A percentile compares a stretch with the other conserved stretches of the same genome.
phyloP scores from a whole-genome alignment of 2,888 invertebrate genomes.

The Netelia melanura region DNA sequence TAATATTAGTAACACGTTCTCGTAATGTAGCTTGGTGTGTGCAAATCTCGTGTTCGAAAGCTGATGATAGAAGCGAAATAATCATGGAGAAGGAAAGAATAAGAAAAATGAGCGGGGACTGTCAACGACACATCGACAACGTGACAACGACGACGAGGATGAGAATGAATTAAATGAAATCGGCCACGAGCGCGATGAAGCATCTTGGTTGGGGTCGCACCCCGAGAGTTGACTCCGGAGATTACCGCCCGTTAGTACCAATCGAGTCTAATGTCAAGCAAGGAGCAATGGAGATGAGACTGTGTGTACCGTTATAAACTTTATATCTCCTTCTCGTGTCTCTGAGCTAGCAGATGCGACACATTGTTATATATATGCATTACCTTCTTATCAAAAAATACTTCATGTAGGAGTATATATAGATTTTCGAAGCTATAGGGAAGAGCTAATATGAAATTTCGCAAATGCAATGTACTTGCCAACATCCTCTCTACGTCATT shows the following conservation, averaged over 20 bases:
- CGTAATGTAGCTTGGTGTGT: neutral
- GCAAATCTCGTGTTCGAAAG: neutral
- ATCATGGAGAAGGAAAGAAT: neutral
- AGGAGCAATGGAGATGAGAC: neutral
- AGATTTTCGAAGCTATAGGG: too few relatives aligned
- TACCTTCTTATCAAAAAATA: constrained; percentile 32
- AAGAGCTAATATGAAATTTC: neutral
- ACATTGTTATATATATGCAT: neutral
- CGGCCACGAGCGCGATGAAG: neutral
- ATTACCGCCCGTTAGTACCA: constrained; percentile 45
- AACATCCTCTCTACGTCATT: neutral
- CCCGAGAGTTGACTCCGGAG: constrained; percentile 47
- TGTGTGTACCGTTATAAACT: constrained; percentile 12
- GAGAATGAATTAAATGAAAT: constrained; percentile 21
- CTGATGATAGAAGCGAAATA: too few relatives aligned
- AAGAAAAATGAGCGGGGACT: neutral
- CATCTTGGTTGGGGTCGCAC: constrained; percentile 9
- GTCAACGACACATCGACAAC: neutral
- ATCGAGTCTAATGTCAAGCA: constrained; percentile 41
- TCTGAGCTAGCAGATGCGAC: neutral
- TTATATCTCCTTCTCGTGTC: constrained; percentile 16
- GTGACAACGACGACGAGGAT: neutral
- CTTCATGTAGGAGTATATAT: neutral
- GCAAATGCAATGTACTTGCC: neutral
- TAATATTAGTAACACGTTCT: neutral